Base-by-base conservation (phyloP, 1,140 invertebrate genomes). In the Dendrolimus kikuchii region DNA sequence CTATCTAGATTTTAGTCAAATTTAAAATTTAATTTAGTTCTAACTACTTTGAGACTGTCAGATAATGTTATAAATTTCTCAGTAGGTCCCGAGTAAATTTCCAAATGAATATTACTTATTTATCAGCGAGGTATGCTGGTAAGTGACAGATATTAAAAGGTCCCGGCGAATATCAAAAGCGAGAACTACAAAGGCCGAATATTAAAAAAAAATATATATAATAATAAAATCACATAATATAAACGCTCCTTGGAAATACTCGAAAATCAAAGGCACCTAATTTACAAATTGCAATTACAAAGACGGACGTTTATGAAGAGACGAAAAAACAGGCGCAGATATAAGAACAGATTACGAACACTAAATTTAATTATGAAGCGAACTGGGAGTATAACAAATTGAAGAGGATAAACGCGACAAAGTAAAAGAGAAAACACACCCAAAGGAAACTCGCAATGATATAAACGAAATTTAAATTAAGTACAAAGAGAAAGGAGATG, bases 391-490 rank as follows among this genome's bases (percentile, higher is more conserved):
- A 82, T 76, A 80, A 86, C 82, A 80, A 81, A 81, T 79, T 81
- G 81, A 71, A 76, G 77, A 80, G 81, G 78, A 84, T 81, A 83
- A 83, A 78, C 78, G 83, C 83, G 81, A 83, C 81, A 84, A 86
- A 86, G 82, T 84, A 84, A 86, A 82, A 84, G 77, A 81, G 76
- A 81, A 84, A 84, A 84, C 79, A 82, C 77, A 74, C 75, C 67
- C 58, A 78, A 78, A 83, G 79, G 78, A 82, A 83, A 83, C 77
- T 80, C 78, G 70, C 64, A 82, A 81, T 81, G 83, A 83, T 86
- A 86, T 84, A 86, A 86, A 86, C 83, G 83, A 86, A 86, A 86
- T 86, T 86, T 86, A 86, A 86, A 86, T 86, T 86, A 86, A 86
- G 83, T 84, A 86, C 83, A 86, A 86, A 86, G 79, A 78, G 81